A percentile compares a stretch with the other conserved stretches of the same genome.
Evolutionary conservation across 2,113 vertebrate species (phyloP).

Genomic region (Oreochromis tanganicae): DNA sequence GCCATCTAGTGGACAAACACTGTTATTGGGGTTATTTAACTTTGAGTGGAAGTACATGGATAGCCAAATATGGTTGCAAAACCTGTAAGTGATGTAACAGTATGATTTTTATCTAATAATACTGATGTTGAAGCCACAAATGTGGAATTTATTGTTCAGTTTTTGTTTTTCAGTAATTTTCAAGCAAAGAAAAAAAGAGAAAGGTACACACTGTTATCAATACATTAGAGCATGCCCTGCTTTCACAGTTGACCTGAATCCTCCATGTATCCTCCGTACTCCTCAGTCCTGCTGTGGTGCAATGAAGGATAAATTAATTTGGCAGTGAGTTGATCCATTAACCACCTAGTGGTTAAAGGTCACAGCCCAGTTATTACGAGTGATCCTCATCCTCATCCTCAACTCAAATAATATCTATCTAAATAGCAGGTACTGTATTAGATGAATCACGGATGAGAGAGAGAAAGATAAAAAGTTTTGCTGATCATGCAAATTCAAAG

Average conservation of each 20-base stretch:
- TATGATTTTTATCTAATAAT: neutral
- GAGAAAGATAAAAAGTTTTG: neutral
- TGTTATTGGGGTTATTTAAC: neutral
- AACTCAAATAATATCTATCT: neutral
- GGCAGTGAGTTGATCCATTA: neutral
- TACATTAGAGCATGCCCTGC: neutral
- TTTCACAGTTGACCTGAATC: neutral
- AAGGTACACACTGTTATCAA: neutral
- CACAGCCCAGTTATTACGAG: neutral
- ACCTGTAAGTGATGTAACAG: neutral
- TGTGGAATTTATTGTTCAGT: neutral
- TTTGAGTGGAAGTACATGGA: neutral
- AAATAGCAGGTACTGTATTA: neutral
- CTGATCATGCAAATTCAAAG: neutral
- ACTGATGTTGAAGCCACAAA: neutral
- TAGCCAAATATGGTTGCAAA: neutral
- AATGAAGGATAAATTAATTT: neutral
- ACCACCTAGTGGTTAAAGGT: neutral
- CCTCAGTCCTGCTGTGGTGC: neutral
- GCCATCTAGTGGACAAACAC: constrained; percentile 53
- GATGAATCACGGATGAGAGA: neutral
- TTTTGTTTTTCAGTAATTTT: neutral
- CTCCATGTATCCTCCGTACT: neutral
- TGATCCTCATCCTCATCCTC: neutral
- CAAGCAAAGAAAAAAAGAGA: neutral